Evolutionary conservation across 2,113 vertebrate species (phyloP).

Genomic region (Rhea americana): DNA sequence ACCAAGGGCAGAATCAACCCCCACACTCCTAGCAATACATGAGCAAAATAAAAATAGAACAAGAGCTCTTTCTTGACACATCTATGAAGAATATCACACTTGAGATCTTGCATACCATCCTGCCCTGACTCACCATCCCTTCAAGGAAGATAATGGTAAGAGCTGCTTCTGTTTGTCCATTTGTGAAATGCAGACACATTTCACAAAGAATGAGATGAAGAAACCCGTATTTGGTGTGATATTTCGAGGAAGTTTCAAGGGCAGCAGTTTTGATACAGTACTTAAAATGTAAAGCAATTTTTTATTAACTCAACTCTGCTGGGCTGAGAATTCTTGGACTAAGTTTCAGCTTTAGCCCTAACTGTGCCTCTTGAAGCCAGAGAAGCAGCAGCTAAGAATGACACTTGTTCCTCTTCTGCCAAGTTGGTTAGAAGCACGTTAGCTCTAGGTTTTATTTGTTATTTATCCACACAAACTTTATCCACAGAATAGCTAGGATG

Average conservation of each 20-base stretch:
- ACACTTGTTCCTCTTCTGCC: not conserved
- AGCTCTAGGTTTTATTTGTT: not conserved
- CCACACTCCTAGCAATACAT: not conserved
- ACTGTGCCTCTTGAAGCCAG: not conserved
- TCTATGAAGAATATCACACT: rapidly evolving
- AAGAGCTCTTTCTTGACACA: not conserved
- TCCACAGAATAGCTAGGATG: not conserved
- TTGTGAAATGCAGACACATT: not conserved
- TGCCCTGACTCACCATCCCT: not conserved
- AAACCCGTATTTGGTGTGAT: not conserved
- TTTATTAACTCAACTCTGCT: not conserved
- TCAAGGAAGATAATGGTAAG: not conserved
- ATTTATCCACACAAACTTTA: not conserved
- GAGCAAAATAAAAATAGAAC: not conserved
- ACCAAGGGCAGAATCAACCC: not conserved
- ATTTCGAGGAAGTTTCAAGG: not conserved
- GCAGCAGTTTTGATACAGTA: not conserved
- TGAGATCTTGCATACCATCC: not conserved
- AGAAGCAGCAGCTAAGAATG: not conserved
- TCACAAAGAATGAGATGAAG: not conserved
- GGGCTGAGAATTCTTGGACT: not conserved
- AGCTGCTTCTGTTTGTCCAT: not conserved
- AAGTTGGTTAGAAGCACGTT: not conserved
- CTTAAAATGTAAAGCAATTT: not conserved
- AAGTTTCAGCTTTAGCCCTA: not conserved